Conservation (phyloP, 1,140 invertebrate species). For the Wiebesia pumilae region DNA sequence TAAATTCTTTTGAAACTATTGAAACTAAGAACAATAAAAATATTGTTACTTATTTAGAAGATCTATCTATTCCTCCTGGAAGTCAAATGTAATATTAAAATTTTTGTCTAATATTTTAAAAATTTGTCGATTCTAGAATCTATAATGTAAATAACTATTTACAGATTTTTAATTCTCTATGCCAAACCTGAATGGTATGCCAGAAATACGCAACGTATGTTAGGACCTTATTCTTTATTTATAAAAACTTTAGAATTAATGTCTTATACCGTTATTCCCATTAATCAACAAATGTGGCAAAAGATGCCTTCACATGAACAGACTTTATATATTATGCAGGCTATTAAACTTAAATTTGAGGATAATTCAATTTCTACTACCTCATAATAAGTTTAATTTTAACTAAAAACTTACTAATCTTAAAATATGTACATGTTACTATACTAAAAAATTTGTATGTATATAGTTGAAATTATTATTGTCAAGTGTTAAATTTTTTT, state of each 20-base stretch:
- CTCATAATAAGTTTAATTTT: slow-evolving; percentile 7
- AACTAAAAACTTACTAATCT: background rate
- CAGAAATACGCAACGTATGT: slow-evolving; percentile 66
- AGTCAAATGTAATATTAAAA: slow-evolving; percentile 69
- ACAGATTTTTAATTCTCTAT: slow-evolving; percentile 71
- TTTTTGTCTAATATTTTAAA: slow-evolving; percentile 15
- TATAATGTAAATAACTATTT: slow-evolving; percentile 54
- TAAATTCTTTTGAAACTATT: slow-evolving; percentile 59
- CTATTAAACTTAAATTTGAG: slow-evolving; percentile 64
- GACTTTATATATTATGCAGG: slow-evolving; percentile 74
- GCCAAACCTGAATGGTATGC: slow-evolving; percentile 66
- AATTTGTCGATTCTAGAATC: background rate
- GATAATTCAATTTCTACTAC: slow-evolving; percentile 50
- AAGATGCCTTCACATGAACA: slow-evolving; percentile 72
- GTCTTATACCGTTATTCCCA: slow-evolving; percentile 65
- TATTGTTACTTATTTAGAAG: slow-evolving; percentile 62
- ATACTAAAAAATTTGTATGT: slow-evolving; percentile 35
- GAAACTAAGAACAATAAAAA: slow-evolving; percentile 48
- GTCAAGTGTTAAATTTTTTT: slow-evolving; percentile 31
- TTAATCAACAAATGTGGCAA: slow-evolving; percentile 68
- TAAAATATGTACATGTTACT: slow-evolving; percentile 30
- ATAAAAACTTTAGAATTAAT: slow-evolving; percentile 69
- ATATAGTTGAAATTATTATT: slow-evolving; percentile 20
- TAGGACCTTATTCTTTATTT: slow-evolving; percentile 61
- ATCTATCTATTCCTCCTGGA: slow-evolving; percentile 67